Base-by-base conservation (phyloP, 2,797 vertebrate species). In the Ara ararauna region DNA sequence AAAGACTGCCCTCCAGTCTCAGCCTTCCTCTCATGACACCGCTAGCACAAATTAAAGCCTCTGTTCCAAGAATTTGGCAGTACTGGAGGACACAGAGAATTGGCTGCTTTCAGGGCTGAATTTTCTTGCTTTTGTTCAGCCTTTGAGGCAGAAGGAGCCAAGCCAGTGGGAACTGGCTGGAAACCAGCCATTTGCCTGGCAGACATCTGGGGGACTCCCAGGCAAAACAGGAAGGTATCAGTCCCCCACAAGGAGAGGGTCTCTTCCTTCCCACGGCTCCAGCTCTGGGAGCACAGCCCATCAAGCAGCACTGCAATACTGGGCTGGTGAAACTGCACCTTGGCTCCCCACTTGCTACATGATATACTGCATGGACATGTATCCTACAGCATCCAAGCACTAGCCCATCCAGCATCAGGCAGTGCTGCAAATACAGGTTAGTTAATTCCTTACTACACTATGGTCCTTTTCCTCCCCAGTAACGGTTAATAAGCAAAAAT, bases 251-350 rank as follows among this genome's bases (percentile, higher is more conserved):
- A 56, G 27, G 22, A 87, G 16, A 18, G 21, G 23, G 5, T 36
- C 9, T 61, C 4, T 19, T 74, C 30, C 30, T 60, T 9, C 5
- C 10, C 27, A 32, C 2, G 3, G 10, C 23, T 85, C 30, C 51
- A 0, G 0, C 4, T 72, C 11, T 0, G 1, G 40, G 29, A 80
- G 4, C 1, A 1, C 79, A 62, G 38, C 54, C 48, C 4, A 1
- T 56, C 30, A 56, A 54, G 58, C 70, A 85, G 70, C 42, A 20
- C 29, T 34, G 40, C 68, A 61, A 6, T 15, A n/a, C 30, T 2
- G 2, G 22, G 4, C 40, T 84, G 29, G 9, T 73, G 53, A 87
- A 74, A 53, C 11, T 7, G 23, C 29, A 44, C 34, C 47, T 76
- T 23, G 5, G 40, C 51, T 86, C 40, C 36, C 26, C 38, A 12